These are phyloP conservation scores for Leptinotarsa rubiginosa DNA, from an alignment of 2,888 invertebrate genomes.

Conservation along the genomic window DNA sequence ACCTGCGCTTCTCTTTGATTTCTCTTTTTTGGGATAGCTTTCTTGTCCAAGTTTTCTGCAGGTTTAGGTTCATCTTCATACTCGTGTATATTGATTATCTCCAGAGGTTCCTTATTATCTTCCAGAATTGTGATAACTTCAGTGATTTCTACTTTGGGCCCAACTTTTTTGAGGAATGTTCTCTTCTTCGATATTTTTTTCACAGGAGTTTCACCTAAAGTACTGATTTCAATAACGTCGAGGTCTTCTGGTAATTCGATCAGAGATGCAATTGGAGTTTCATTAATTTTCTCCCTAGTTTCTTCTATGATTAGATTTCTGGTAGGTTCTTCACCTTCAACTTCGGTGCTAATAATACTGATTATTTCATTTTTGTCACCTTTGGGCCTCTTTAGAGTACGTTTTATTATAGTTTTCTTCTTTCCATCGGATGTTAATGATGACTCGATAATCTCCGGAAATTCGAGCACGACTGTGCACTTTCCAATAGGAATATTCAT, in stretches of 20 bases:
- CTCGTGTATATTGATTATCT: slow-evolving; percentile 53
- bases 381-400: slow-evolving; percentile 57
- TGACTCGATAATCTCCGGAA: slow-evolving; percentile 60
- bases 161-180: slow-evolving; percentile 57
- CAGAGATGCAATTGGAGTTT: slow-evolving; percentile 51
- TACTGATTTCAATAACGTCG: slow-evolving; percentile 64
- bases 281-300: slow-evolving; percentile 51
- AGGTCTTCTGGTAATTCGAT: slow-evolving; percentile 63
- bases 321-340: slow-evolving; percentile 55
- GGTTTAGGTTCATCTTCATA: slow-evolving; percentile 39
- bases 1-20: slow-evolving; percentile 46
- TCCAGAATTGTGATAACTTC: slow-evolving; percentile 59
- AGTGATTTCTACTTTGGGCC: slow-evolving; percentile 59
- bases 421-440: slow-evolving; percentile 57
- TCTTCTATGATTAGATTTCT: slow-evolving; percentile 47
- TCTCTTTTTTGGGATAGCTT: slow-evolving; percentile 29
- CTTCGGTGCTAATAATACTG: slow-evolving; percentile 65
- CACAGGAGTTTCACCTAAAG: slow-evolving; percentile 61
- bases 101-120: slow-evolving; percentile 56
- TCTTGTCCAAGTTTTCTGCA: slow-evolving; percentile 4
- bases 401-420: slow-evolving; percentile 53
- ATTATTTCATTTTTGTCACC: slow-evolving; percentile 64
- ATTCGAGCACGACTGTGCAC: slow-evolving; percentile 50
- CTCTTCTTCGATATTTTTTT: slow-evolving; percentile 62
- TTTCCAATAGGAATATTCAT: slow-evolving; percentile 51